phyloP scores from a whole-genome alignment of 2,113 vertebrate genomes.

The Cariama cristata region DNA sequence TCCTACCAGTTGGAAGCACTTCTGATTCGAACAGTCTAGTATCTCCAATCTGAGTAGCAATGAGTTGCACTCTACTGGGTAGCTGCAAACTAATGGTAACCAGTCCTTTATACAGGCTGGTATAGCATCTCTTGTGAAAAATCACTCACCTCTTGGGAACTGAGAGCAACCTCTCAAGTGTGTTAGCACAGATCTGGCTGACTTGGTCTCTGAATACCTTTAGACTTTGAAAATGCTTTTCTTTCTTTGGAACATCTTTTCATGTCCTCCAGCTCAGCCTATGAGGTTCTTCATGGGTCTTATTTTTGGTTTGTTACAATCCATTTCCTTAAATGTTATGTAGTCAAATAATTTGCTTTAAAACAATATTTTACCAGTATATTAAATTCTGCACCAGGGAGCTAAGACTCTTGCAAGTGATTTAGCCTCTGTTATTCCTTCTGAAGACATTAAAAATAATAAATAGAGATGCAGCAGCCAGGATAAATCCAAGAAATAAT shows the following conservation, averaged over 20 bases:
- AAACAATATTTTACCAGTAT: neutral
- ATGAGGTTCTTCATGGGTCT: neutral
- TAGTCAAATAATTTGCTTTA: neutral
- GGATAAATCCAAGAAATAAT: neutral
- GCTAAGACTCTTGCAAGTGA: neutral
- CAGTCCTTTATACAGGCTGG: neutral
- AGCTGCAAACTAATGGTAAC: neutral
- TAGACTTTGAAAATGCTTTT: neutral
- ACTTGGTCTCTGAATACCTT: neutral
- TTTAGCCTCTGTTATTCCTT: neutral
- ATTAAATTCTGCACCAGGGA: neutral
- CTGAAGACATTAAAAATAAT: neutral
- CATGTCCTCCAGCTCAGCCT: neutral
- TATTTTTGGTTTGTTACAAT: neutral
- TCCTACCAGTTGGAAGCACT: neutral
- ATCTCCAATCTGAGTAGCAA: neutral
- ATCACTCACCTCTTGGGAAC: neutral
- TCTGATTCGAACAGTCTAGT: neutral
- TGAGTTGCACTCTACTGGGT: neutral
- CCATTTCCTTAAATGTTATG: neutral
- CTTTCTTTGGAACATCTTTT: neutral
- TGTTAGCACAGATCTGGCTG: neutral
- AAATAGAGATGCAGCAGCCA: neutral
- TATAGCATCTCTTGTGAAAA: neutral
- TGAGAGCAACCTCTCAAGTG: neutral